phyloP scores from a whole-genome alignment of 1,140 invertebrate genomes.

The Dryas iulia region DNA sequence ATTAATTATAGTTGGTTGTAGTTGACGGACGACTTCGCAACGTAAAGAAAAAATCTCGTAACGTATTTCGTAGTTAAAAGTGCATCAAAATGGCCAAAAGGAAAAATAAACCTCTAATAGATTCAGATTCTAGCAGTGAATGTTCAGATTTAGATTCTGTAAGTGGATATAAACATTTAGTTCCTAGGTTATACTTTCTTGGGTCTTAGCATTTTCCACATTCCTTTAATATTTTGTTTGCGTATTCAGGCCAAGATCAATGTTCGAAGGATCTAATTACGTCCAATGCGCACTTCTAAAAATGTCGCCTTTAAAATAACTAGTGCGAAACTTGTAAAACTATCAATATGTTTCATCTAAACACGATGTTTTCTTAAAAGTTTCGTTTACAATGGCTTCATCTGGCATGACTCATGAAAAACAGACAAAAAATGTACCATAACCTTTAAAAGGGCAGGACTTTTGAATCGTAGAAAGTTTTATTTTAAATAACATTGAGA shows the following conservation, averaged over 20 bases:
- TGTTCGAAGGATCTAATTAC: slow-evolving; percentile 54
- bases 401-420: slow-evolving; percentile 33
- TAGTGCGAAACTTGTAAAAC: slow-evolving; percentile 2
- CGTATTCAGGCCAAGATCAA: slow-evolving; percentile 72
- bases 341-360: slow-evolving; percentile 16
- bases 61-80: slow-evolving; percentile 43
- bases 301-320: slow-evolving; percentile 4
- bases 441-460: slow-evolving; percentile 6
- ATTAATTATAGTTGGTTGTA: slow-evolving; percentile 26
- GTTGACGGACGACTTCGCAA: slow-evolving; percentile 49
- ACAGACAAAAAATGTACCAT: slow-evolving; percentile 15
- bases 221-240: slow-evolving; percentile 65
- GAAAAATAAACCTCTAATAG: slow-evolving; percentile 91
- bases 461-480: background rate
- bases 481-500: background rate
- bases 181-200: slow-evolving; percentile 60
- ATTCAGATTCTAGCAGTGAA: slow-evolving; percentile 92
- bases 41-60: slow-evolving; percentile 47
- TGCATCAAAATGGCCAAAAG: slow-evolving; percentile 88
- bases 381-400: slow-evolving; percentile 28
- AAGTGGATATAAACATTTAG: slow-evolving; percentile 72
- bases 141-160: slow-evolving; percentile 93
- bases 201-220: slow-evolving; percentile 55
- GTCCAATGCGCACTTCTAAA: slow-evolving; percentile 43
- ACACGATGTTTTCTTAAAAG: slow-evolving; percentile 26